Evolutionary conservation across 2,888 invertebrate species (phyloP).

Genomic region (Palloptera scutellata): DNA sequence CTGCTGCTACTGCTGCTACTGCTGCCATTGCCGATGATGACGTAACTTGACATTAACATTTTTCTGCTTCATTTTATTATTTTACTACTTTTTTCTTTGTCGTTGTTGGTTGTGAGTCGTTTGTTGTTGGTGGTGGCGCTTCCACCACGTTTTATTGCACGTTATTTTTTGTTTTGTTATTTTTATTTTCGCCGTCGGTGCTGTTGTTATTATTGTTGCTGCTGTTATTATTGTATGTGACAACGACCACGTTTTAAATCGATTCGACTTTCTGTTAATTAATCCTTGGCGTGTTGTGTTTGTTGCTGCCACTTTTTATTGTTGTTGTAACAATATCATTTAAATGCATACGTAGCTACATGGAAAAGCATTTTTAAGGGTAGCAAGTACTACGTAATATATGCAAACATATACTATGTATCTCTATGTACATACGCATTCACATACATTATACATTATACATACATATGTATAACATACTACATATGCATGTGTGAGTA

Average conservation of each 20-base stretch:
- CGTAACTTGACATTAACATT: conserved; percentile 1
- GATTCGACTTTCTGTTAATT: conserved; percentile 29
- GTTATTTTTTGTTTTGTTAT: background rate
- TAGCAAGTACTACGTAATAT: too few relatives aligned
- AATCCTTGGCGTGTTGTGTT: conserved; percentile 31
- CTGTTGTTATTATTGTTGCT: background rate
- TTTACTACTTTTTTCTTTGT: background rate
- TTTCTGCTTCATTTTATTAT: background rate
- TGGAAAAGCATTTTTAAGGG: background rate
- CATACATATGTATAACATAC: background rate
- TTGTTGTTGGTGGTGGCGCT: background rate
- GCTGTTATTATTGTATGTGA: conserved; percentile 1
- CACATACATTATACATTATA: background rate
- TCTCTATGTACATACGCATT: background rate
- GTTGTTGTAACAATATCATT: background rate
- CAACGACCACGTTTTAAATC: background rate
- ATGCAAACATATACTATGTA: too few relatives aligned
- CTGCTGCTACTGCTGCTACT: background rate
- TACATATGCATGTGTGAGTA: background rate
- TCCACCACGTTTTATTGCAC: background rate
- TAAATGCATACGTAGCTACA: background rate
- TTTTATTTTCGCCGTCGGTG: background rate
- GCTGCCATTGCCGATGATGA: background rate
- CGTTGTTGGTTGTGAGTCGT: background rate
- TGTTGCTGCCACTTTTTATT: conserved; percentile 24